Conservation (phyloP, 2,797 vertebrate species). For the Craterocephalus amniculus region DNA sequence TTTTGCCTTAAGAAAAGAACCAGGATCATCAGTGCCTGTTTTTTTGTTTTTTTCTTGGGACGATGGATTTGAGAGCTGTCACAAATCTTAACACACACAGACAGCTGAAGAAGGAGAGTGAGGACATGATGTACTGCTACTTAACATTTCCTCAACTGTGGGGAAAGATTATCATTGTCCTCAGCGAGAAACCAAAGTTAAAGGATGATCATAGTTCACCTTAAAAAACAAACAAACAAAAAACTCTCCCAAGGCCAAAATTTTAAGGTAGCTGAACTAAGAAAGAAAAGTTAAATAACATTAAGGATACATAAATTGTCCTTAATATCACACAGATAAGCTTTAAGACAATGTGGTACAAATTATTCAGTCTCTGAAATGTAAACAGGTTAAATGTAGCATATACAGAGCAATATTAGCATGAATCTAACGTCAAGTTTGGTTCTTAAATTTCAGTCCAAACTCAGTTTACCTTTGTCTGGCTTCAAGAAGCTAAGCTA, state of each 20-base stretch:
- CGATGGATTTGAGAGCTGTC: slow-evolving; percentile 17
- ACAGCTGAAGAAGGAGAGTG: not conserved
- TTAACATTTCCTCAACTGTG: not conserved
- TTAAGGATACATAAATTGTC: too few relatives aligned
- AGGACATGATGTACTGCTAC: slow-evolving; percentile 9
- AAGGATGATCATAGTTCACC: not conserved
- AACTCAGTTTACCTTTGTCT: not conserved
- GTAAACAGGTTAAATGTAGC: not conserved
- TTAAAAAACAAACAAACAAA: not conserved
- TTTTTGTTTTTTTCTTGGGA: slow-evolving; percentile 13
- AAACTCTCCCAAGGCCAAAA: not conserved
- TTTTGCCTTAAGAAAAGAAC: slow-evolving; percentile 19
- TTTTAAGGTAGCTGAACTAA: not conserved
- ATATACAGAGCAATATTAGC: not conserved
- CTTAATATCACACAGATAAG: too few relatives aligned
- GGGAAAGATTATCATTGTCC: not conserved
- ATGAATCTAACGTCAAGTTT: not conserved
- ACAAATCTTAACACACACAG: slow-evolving; percentile 8
- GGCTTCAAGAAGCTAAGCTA: not conserved
- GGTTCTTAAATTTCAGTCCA: not conserved
- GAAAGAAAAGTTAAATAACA: not conserved
- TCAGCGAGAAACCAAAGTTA: not conserved
- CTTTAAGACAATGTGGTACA: too few relatives aligned
- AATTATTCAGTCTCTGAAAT: not conserved
- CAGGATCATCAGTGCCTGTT: slow-evolving; percentile 11